These are phyloP conservation scores for Argya squamiceps DNA, from an alignment of 2,797 vertebrate species.

Conservation along the genomic window DNA sequence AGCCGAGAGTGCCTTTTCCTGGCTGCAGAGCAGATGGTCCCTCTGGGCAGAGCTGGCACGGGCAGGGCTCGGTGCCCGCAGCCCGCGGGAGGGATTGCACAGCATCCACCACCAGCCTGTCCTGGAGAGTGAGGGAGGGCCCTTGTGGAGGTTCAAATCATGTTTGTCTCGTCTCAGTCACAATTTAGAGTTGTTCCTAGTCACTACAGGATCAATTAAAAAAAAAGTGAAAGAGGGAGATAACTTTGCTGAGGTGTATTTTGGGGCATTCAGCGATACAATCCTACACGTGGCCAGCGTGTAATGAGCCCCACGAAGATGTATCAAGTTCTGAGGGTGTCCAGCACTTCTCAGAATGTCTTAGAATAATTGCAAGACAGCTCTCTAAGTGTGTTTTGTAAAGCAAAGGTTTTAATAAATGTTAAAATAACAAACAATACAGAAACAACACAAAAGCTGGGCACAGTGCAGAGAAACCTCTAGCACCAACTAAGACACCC, in stretches of 20 bases:
- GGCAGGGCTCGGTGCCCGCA: not conserved
- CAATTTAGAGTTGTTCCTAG: not conserved
- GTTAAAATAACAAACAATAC: not conserved
- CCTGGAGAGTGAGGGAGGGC: not conserved
- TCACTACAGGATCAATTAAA: not conserved
- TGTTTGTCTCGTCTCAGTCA: not conserved
- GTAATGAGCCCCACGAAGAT: not conserved
- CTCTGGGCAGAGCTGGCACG: not conserved
- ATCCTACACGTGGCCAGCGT: not conserved
- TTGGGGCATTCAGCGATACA: rapidly evolving
- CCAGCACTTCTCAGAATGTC: not conserved
- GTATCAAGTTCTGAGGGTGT: not conserved
- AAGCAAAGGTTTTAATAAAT: not conserved
- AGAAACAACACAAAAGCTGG: not conserved
- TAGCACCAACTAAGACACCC: not conserved
- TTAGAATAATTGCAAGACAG: not conserved
- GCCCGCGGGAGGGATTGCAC: not conserved
- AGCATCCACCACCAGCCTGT: not conserved
- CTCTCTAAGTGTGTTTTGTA: not conserved
- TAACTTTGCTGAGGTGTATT: not conserved
- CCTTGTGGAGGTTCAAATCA: rapidly evolving
- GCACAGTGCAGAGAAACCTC: not conserved
- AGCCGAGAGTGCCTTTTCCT: not conserved
- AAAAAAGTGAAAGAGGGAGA: not conserved
- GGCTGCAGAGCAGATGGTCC: slow-evolving; percentile 1